Percentiles rank a stretch among this genome's conserved stretches.
phyloP scores from a whole-genome alignment of 2,888 invertebrate species.

The Drosophila trichaetosa region DNA sequence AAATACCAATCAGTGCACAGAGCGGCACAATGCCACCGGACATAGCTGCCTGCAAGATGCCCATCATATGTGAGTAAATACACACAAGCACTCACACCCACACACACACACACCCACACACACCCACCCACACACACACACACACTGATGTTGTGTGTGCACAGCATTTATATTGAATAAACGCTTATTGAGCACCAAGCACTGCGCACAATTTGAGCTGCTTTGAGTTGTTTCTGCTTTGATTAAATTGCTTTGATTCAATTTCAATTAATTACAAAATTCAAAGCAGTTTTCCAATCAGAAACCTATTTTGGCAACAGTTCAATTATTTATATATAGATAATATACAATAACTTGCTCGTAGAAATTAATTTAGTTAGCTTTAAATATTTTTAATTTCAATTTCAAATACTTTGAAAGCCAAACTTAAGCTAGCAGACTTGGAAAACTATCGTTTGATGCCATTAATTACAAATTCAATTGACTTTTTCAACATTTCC shows the following conservation, averaged over 20 bases:
- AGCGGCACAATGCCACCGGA: conserved; percentile 93
- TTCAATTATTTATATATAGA: neutral
- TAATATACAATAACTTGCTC: neutral
- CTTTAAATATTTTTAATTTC: neutral
- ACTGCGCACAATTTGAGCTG: neutral
- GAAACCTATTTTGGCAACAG: no score
- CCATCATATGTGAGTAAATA: conserved; percentile 85
- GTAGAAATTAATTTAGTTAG: neutral
- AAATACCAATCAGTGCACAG: conserved; percentile 93
- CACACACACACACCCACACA: neutral
- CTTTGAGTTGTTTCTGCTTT: neutral
- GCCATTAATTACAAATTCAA: neutral
- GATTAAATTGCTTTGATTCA: neutral
- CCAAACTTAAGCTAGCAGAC: neutral
- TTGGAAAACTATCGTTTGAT: neutral
- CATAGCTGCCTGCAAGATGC: conserved; percentile 91
- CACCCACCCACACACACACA: neutral
- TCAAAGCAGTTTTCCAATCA: neutral
- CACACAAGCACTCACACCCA: neutral
- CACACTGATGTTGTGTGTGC: neutral
- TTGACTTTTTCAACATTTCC: neutral
- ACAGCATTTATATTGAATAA: neutral
- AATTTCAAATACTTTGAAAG: neutral
- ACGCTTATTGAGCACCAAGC: neutral
- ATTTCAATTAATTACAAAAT: neutral